Percentiles rank a stretch among this genome's conserved stretches.
phyloP scores from a whole-genome alignment of 2,113 vertebrate genomes.

The Anhinga anhinga region DNA sequence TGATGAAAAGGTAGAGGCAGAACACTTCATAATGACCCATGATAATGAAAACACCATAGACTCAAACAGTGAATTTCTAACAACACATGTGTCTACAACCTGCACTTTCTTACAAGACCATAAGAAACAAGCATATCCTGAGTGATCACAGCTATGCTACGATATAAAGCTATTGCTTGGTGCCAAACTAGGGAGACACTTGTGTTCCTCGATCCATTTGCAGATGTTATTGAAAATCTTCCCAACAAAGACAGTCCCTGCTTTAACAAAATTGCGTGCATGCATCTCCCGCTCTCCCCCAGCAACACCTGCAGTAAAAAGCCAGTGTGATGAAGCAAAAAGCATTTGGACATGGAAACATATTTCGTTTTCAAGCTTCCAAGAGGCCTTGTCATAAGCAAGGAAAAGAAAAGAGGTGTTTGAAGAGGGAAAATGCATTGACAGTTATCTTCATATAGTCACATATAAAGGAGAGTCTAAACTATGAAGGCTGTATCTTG shows the following conservation, averaged over 20 bases:
- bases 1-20: background rate
- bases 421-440: background rate
- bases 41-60: background rate
- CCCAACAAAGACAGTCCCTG: background rate
- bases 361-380: conserved; percentile 40
- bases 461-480: conserved; percentile 14
- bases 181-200: background rate
- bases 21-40: background rate
- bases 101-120: background rate
- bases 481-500: background rate
- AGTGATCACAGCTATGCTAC: background rate
- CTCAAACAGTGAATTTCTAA: background rate
- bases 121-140: background rate
- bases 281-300: background rate
- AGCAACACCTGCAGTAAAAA: conserved; percentile 40
- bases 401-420: conserved; percentile 49
- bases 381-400: conserved; percentile 28
- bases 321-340: conserved; percentile 49
- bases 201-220: background rate
- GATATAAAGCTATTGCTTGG: background rate
- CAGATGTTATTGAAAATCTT: background rate
- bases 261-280: background rate
- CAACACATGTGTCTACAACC: background rate
- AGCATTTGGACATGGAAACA: conserved; percentile 34
- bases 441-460: background rate